Percentiles rank a stretch among this genome's conserved stretches.
Conservation (phyloP, 2,797 vertebrate genomes). For the Setipinna tenuifilis region DNA sequence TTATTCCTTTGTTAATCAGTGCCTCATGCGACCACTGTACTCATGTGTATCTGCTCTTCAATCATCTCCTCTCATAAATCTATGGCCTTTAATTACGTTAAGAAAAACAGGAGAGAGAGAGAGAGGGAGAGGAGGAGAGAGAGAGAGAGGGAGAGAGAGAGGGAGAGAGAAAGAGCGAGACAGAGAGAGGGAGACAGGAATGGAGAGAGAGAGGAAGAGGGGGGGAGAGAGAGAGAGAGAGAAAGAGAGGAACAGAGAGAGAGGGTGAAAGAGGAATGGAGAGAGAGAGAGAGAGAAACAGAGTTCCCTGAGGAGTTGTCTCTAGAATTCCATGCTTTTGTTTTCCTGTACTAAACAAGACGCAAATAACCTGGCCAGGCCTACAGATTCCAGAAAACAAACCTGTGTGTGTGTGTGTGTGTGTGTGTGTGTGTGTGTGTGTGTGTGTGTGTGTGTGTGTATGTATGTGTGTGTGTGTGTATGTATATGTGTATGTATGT, state of each 20-base stretch:
- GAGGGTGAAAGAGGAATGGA: neutral
- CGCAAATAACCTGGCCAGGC: neutral
- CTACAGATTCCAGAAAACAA: neutral
- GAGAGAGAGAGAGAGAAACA: neutral
- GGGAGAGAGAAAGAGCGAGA: neutral
- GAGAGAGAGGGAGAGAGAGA: neutral
- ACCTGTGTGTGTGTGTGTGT: neutral
- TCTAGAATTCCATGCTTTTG: neutral
- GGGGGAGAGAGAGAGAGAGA: neutral
- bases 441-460: no score
- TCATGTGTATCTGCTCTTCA: no score
- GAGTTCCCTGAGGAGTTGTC: neutral
- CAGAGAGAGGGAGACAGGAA: neutral
- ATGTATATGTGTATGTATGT: no score
- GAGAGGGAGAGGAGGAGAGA: neutral
- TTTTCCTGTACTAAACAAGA: neutral
- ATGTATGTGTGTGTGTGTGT: neutral
- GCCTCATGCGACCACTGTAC: no score
- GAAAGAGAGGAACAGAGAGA: neutral
- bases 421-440: neutral
- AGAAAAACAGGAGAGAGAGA: neutral
- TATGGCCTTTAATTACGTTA: no score
- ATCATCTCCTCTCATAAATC: no score
- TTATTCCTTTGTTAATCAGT: no score
- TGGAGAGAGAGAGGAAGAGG: neutral